Evolutionary conservation across 2,888 invertebrate species (phyloP).

Genomic region (Apantesis nais): DNA sequence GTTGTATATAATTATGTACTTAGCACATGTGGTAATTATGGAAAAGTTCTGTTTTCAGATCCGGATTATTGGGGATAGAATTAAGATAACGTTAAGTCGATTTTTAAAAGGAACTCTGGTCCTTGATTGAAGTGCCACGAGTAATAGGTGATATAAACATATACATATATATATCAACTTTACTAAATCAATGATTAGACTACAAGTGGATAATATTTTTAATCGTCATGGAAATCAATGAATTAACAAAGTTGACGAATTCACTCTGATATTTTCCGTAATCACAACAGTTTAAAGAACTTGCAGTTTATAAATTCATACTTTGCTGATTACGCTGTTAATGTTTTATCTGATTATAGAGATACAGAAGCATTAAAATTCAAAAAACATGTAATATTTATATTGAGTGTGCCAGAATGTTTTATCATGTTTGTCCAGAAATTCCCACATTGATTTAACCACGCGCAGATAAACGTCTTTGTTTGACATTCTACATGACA

Average conservation of each 20-base stretch:
- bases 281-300: no score
- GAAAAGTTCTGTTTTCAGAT: neutral
- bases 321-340: neutral
- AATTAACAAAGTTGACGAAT: neutral
- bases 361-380: neutral
- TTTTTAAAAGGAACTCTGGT: neutral
- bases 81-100: neutral
- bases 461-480: slow-evolving; percentile 1
- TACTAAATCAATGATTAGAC: neutral
- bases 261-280: no score
- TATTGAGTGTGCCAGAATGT: neutral
- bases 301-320: neutral
- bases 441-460: slow-evolving; percentile 8
- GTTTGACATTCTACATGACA: neutral
- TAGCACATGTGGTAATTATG: neutral
- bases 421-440: slow-evolving; percentile 1
- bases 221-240: no score
- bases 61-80: neutral
- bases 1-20: neutral
- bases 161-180: no score
- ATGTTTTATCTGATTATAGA: neutral
- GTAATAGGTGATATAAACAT: no score
- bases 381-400: neutral
- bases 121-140: neutral
- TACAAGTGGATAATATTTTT: no score